phyloP scores from a whole-genome alignment of 2,797 vertebrate species.

The Paguma larvata region DNA sequence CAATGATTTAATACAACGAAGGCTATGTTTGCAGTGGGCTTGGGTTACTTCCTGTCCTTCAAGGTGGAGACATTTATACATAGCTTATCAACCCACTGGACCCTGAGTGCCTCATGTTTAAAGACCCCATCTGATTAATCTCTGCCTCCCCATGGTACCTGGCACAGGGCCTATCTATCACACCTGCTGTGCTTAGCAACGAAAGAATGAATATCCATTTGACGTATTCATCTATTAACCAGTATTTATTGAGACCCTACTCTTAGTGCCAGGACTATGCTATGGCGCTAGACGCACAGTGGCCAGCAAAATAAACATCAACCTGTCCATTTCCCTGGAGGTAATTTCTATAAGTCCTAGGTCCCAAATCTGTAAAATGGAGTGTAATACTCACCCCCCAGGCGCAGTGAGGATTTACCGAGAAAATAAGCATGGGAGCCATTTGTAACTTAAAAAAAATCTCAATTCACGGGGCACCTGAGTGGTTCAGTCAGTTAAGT shows the following conservation, averaged over 20 bases:
- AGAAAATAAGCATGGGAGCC: not conserved
- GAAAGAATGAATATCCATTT: not conserved
- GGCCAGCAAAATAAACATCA: not conserved
- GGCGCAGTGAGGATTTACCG: not conserved
- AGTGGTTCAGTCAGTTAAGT: no score
- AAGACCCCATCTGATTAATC: not conserved
- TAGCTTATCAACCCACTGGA: not conserved
- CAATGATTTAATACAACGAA: not conserved
- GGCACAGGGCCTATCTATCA: not conserved
- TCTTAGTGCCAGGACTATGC: not conserved
- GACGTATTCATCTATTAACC: not conserved
- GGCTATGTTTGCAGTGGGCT: not conserved
- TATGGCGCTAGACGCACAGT: not conserved
- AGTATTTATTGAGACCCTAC: not conserved
- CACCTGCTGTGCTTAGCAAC: not conserved
- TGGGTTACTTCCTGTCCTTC: not conserved
- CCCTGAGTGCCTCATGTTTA: not conserved
- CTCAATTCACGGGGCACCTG: not conserved
- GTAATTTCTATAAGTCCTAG: not conserved
- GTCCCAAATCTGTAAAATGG: conserved; percentile 3
- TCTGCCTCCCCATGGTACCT: not conserved
- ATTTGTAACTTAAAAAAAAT: not conserved
- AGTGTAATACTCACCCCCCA: not conserved
- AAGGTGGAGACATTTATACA: not conserved
- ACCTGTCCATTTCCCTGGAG: not conserved